Evolutionary conservation across 2,888 invertebrate genomes (phyloP), one percentile per base, ranked within the genome.

Genomic region (Leptinotarsa juncta): DNA sequence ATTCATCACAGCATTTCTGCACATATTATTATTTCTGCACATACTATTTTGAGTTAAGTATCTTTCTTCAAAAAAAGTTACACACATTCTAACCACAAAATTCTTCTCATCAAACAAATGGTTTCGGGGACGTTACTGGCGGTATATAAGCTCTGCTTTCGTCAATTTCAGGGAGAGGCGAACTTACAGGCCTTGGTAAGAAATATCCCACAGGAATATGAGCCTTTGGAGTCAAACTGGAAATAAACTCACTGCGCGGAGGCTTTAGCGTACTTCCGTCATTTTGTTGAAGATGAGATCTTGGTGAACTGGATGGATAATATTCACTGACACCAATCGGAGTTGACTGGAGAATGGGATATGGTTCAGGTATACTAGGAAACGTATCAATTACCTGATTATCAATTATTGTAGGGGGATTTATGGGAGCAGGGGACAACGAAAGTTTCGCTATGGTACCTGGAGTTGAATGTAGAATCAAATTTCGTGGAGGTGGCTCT

Each of bases 171-270:
- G 26, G 4, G 14, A 67, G 16, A 18, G 23, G 50, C 10, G 20
- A 14, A 5, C n/a, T 23, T 1, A 50, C 18, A 4, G 68, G 55
- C 18, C 42, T 23, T 23, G 69, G 60, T 14, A 57, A 53, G 12
- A 57, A 55, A 23, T 57, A 69, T 16, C 57, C 69, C 16, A 16
- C 5, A 48, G 69, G 69, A 57, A 32, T 69, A 4, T 69, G 32
- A 16, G 32, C 42, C 5, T 32, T 23, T n/a, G 68, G 18, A 18
- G 16, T 55, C 12, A 15, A 57, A 14, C 57, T 23, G 23, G 15
- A 15, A 57, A 26, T 15, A 3, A 10, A 14, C 4, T 20, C 57
- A 14, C 0, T 18, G 2, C 16, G 1, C 16, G 7, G 18, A 7
- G 57, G 57, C 20, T 57, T n/a, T 57, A 23, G 57, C 2, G 57